Evolutionary conservation across 2,797 vertebrate species (phyloP), one percentile per base, ranked within the genome.

Genomic region (Spheniscus humboldti): DNA sequence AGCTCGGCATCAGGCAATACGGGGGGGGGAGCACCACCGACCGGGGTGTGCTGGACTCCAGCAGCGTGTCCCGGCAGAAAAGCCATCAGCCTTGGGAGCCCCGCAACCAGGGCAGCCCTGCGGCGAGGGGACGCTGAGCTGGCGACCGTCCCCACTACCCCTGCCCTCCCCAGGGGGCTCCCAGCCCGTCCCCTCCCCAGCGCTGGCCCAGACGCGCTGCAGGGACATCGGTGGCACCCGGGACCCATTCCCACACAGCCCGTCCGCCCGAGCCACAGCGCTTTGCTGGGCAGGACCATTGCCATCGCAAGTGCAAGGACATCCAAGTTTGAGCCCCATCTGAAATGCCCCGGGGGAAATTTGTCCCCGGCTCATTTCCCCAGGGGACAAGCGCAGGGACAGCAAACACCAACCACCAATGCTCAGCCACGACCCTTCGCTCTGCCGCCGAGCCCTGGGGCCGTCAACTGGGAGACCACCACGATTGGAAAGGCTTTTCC

Each of bases 181-280:
- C 57, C 47, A 53, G 53, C 24, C 77, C 3, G 3, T 64, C 56
- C 35, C 48, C 57, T 59, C 22, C 57, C 57, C 33, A 9, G 20
- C 8, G 20, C 55, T 75, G 68, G 28, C 55, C 86, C 33, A 6
- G 27, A 13, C 23, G 6, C 5, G 3, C 60, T 25, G 41, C 35
- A 13, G 76, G 56, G 72, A 60, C 10, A 2, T 13, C 2, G 6
- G 53, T 45, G 74, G 53, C 68, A 75, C 52, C 52, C 15, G 39
- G 48, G 63, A 37, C n/a, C n/a, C 2, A 15, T 22, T 52, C 45
- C 55, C 16, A 8, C 28, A 3, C 0, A 7, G 33, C 31, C 77
- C 43, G 33, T 15, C 10, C 6, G 17, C 57, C 67, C 2, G 2
- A 66, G 37, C 22, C 22, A 2, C 0, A 2, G 4, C 3, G 15